Evolutionary conservation across 1,140 invertebrate genomes (phyloP), one percentile per base, ranked within the genome.

Genomic region (Holotrichia oblita): DNA sequence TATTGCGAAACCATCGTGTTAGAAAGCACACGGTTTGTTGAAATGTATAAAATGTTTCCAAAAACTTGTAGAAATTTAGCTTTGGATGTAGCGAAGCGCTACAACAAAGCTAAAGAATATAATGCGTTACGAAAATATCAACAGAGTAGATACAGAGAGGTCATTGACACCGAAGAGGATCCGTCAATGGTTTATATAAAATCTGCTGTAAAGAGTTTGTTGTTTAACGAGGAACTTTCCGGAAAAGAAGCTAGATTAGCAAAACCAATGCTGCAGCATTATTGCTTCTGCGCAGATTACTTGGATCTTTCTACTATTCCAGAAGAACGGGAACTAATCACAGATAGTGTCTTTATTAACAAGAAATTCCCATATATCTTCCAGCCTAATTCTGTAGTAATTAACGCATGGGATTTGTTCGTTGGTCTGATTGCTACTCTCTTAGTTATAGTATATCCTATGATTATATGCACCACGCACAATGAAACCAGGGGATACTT

Each of bases 281-380:
- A 17, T 55, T 48, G 64, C 6, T 80, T 81, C 77, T 81, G 78
- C 40, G 42, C 78, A 0, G 64, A 59, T 12, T 79, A 81, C 40
- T 22, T 81, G 34, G 79, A 81, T 76, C 73, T 80, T 20, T 20
- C 79, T 12, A 77, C 77, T 10, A 76, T 81, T 59, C 40, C 79
- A 3, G 79, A 80, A 12, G 77, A 81, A 17, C 73, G 79, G 10
- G 77, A 79, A 69, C 27, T 80, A 12, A 78, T 80, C 6, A 78
- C 59, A 7, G 81, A 81, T 73, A 80, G 48, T 6, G 75, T 79
- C 6, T 81, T 81, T 40, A 20, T 80, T 4, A 80, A 79, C 27
- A 44, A 40, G 8, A 24, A 75, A 2, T 81, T 73, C 44, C 81
- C 79, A 7, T 80, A 61, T 48, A 79, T 81, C 17, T 72, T 81